A percentile compares a stretch with the other conserved stretches of the same genome.
phyloP scores from a whole-genome alignment of 2,888 invertebrate species.

The Aelia acuminata region DNA sequence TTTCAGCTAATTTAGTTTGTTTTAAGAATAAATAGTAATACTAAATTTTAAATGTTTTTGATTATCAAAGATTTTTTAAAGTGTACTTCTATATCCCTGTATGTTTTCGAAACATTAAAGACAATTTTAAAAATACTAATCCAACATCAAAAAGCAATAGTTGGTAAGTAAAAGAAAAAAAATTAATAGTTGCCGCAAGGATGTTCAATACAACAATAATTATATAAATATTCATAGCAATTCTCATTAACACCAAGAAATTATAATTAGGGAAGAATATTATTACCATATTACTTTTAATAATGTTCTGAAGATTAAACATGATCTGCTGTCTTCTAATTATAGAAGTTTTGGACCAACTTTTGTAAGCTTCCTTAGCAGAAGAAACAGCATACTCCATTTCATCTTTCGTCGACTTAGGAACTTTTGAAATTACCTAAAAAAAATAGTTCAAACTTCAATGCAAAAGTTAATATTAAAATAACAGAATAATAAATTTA shows the following conservation, averaged over 20 bases:
- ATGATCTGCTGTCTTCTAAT: conserved; percentile 93
- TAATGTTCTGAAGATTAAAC: conserved; percentile 83
- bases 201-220: no score
- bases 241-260: background rate
- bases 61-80: background rate
- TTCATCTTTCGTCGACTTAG: conserved; percentile 89
- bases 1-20: no score
- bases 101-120: background rate
- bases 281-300: conserved; percentile 84
- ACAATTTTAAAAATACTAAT: background rate
- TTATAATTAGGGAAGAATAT: background rate
- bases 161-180: background rate
- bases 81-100: background rate
- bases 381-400: conserved; percentile 91
- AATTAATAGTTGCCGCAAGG: no score
- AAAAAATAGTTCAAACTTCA: conserved; percentile 1
- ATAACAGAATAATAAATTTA: no score
- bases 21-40: background rate
- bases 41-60: background rate
- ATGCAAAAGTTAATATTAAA: background rate
- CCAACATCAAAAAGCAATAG: background rate
- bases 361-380: conserved; percentile 80
- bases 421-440: conserved; percentile 80
- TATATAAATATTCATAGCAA: background rate
- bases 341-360: conserved; percentile 93